Evolutionary conservation across 2,797 vertebrate genomes (phyloP), one percentile per base, ranked within the genome.

Genomic region (Leptoclinus maculatus): DNA sequence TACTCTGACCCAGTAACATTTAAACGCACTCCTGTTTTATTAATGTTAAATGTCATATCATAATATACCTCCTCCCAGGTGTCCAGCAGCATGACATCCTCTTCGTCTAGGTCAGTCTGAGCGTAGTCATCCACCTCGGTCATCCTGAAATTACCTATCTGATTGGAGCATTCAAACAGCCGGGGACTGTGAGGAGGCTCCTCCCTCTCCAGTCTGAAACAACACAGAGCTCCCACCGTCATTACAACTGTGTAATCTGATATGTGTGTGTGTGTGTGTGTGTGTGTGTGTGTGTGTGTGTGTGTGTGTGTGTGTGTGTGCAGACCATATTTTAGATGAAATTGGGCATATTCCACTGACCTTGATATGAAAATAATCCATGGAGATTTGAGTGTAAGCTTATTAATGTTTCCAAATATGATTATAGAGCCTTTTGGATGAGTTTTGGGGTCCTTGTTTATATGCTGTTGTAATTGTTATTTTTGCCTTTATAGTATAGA

Each of bases 121-220:
- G 92, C 86, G 17, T 97, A 98, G 65, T 95, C 94, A 0, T 92
- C 91, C 73, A 98, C 93, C 88, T 98, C 97, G 0, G 95, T 97
- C 93, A 98, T 96, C 83, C 91, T 93, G 85, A 98, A 98, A 1
- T 87, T 89, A 0, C 97, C 97, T 0, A 94, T 97, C 91, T 98
- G 96, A 91, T 97, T 98, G 91, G 97, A 98, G 91, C 97, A 98
- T 78, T 98, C 97, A 0, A 98, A 98, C 56, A 98, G 95, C 23
- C 97, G 95, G 5, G 97, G 96, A 36, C 91, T 92, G 79, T 97
- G 94, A 29, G 78, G 76, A 1, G 91, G 79, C 54, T 89, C 63
- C 71, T 94, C 92, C 82, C 86, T 94, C 85, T 97, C 94, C 76
- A 98, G 94, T 72, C 97, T 98, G 90, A 79, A 71, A 76, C 19